Conservation (phyloP, 2,888 invertebrate species). For the Adelphocoris suturalis region DNA sequence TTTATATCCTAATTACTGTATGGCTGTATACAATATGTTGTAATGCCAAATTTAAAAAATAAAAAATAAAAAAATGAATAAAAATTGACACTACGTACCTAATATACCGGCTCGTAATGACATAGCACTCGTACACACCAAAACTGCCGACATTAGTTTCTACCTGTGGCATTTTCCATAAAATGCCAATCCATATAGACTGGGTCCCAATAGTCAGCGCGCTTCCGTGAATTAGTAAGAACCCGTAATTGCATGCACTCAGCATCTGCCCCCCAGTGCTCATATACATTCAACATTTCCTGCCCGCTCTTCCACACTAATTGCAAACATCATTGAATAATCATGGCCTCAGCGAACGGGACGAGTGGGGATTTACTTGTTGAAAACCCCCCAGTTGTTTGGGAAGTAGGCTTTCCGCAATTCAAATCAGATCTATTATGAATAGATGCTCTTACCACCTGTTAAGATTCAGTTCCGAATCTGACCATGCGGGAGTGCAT, state of each 20-base stretch:
- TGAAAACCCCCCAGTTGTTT: not conserved
- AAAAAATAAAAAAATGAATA: no score
- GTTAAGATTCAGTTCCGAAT: not conserved
- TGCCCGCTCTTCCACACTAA: not conserved
- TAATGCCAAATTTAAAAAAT: no score
- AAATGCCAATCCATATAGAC: not conserved
- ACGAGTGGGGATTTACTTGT: constrained; percentile 11
- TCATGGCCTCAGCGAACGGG: not conserved
- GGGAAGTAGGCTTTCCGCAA: not conserved
- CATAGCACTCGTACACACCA: no score
- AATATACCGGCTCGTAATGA: no score
- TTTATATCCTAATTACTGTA: no score
- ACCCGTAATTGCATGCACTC: constrained; percentile 31
- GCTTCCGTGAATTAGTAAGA: constrained; percentile 28
- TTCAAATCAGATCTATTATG: constrained; percentile 4
- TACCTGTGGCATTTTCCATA: not conserved
- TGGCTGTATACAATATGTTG: no score
- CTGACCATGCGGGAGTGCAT: no score
- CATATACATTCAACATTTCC: constrained; percentile 32
- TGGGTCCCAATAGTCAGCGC: not conserved
- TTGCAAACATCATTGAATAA: constrained; percentile 31
- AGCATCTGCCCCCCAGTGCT: not conserved
- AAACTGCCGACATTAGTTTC: not conserved
- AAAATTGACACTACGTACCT: no score
- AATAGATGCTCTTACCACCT: not conserved